Base-by-base conservation (phyloP, 2,888 invertebrate genomes). In the Hipparchia semele region DNA sequence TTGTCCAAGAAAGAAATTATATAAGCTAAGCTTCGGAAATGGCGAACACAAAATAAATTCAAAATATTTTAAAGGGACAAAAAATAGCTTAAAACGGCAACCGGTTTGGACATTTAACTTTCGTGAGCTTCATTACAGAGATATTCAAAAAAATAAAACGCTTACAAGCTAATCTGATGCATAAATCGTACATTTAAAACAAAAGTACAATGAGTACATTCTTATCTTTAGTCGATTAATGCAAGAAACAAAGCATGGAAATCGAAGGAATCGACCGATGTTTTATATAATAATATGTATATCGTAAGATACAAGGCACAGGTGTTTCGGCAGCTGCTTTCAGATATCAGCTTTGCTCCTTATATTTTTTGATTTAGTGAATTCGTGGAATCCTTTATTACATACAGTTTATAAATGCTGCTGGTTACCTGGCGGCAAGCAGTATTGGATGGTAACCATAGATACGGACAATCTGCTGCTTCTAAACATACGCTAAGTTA, bases 321-420 rank as follows among this genome's bases (percentile, higher is more conserved):
- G 71, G 71, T 71, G 71, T 65, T 51, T 58, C 51, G 49, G 59
- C 71, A 71, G 71, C 64, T 71, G 65, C 49, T 23, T 13, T 56
- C 51, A 59, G 71, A 71, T 56, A 51, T 46, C 10, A 64, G 70
- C 61, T 54, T 64, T 65, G 39, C 49, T 49, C 39, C 51, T 60
- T 68, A 54, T 60, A 13, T 61, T 61, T 60, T 68, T 60, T 68
- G 46, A 39, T 64, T 64, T 49, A 56, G 65, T 65, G 59, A 39
- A 39, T 70, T 62, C 62, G 54, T 62, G 13, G 54, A 62, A 64
- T 62, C 10, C 46, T 23, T 33, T 53, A 70, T 13, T 13, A 6
- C n/a, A 53, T 65, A 51, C 13, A 65, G 6, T 51, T 13, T 58
- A 58, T 58, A 13, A 13, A 56, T 56, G 39, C 45, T 10, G 45